Evolutionary conservation across 2,797 vertebrate species (phyloP), one percentile per base, ranked within the genome.

Genomic region (Sebastes glaucus): DNA sequence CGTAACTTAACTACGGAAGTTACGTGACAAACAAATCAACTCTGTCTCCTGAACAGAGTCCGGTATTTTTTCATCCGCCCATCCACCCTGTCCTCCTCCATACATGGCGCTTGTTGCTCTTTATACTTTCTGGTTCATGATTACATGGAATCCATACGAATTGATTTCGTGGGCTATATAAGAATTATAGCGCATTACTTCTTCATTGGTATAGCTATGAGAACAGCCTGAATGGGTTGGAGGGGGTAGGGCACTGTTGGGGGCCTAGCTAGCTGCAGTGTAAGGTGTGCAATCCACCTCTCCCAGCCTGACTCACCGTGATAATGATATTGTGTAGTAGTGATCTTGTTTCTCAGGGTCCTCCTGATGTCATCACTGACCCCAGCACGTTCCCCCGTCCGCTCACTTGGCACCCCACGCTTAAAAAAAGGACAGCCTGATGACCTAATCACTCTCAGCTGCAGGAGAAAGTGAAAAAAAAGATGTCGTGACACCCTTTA

Each of bases 401-500:
- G 10, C 72, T 87, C 73, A 71, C 81, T 83, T 82, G 64, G 80
- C 63, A 68, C 77, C 80, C 38, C 2, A 4, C 67, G 72, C 77
- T 63, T 64, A 72, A 81, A 59, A 79, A 90, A 81, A 90, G 82
- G 71, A 87, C 89, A 78, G 81, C 78, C 52, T 28, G 25, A 83
- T 88, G 91, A 90, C 77, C 80, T 89, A 85, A 93, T 92, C 80
- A 68, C 66, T 89, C 74, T 91, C 77, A 89, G 87, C 82, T 88
- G 80, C 74, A 73, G 78, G 77, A 88, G 81, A 88, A 89, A 83
- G 59, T 77, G 32, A 6, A 38, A 35, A 59, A 71, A 63, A 76
- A 70, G 69, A 85, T 83, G 86, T 71, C 20, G 49, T 66, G 61
- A 78, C 82, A 66, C 78, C 68, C 79, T 71, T 74, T 49, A 72